Evolutionary conservation across 2,113 vertebrate species (phyloP).

Genomic region (Paracanthobrama guichenoti): DNA sequence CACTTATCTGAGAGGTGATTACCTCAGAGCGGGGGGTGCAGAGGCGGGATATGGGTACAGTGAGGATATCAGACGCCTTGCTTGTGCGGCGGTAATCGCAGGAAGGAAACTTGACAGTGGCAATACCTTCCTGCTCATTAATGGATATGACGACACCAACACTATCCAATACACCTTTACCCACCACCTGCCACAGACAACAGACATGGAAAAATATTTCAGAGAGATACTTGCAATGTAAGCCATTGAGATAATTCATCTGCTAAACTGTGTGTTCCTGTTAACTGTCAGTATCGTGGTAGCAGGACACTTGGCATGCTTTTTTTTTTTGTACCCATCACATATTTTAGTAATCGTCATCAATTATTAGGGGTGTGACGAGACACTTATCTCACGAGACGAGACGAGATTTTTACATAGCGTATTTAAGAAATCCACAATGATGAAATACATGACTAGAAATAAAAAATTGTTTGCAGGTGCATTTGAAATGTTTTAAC

Average conservation of each 20-base stretch:
- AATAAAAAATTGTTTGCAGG: too few species aligned
- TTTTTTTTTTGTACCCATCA: too few species aligned
- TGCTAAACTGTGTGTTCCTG: neutral
- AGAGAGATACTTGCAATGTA: neutral
- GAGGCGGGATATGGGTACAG: constrained; percentile 94
- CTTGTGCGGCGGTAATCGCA: constrained; percentile 90
- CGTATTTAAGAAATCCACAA: too few species aligned
- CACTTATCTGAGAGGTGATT: constrained; percentile 45
- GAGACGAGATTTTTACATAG: too few species aligned
- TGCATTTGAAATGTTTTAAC: too few species aligned
- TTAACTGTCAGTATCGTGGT: too few species aligned
- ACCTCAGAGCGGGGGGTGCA: constrained; percentile 97
- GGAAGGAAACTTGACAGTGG: constrained; percentile 92
- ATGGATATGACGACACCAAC: constrained; percentile 94
- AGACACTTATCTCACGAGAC: too few species aligned
- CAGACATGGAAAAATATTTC: neutral
- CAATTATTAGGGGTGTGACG: too few species aligned
- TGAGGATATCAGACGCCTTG: constrained; percentile 92
- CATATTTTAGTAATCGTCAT: too few species aligned
- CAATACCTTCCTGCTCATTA: constrained; percentile 98
- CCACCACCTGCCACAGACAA: constrained; percentile 81
- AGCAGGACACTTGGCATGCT: too few species aligned
- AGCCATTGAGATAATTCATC: neutral
- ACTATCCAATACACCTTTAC: constrained; percentile 92
- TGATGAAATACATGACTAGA: too few species aligned